These are phyloP conservation scores for Tenthredo scrophulariae DNA, from an alignment of 2,888 invertebrate species.

Conservation along the genomic window DNA sequence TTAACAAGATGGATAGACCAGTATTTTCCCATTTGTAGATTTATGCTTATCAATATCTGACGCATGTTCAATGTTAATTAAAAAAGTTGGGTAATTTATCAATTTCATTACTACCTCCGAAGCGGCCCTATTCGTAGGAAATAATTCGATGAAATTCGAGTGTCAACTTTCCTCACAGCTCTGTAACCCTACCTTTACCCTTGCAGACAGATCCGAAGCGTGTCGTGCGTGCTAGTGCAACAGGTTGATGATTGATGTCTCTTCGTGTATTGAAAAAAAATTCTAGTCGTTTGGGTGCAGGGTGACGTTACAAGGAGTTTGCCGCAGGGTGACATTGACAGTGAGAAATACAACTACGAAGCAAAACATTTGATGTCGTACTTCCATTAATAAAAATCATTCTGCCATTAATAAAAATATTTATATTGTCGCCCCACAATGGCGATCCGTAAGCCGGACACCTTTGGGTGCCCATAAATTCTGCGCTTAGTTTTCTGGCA, in stretches of 20 bases:
- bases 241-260: constrained; percentile 50
- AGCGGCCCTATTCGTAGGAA: neutral
- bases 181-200: neutral
- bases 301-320: constrained; percentile 45
- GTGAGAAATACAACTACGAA: constrained; percentile 55
- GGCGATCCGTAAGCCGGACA: constrained; percentile 39
- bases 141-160: neutral
- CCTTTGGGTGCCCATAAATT: constrained; percentile 22
- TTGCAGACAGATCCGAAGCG: constrained; percentile 8
- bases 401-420: constrained; percentile 69
- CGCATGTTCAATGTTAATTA: neutral
- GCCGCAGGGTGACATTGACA: constrained; percentile 54
- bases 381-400: constrained; percentile 73
- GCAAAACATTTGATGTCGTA: constrained; percentile 61
- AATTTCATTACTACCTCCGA: neutral
- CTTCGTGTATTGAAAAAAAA: constrained; percentile 23
- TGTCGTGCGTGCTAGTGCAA: constrained; percentile 37
- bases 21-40: neutral
- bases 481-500: neutral
- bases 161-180: neutral
- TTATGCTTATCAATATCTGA: neutral
- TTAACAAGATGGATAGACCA: neutral
- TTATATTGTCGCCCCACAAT: constrained; percentile 60
- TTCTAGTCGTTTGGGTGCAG: neutral
- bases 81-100: neutral